Evolutionary conservation across 2,888 invertebrate genomes (phyloP), one percentile per base, ranked within the genome.

Genomic region (Acrobasis consociella): DNA sequence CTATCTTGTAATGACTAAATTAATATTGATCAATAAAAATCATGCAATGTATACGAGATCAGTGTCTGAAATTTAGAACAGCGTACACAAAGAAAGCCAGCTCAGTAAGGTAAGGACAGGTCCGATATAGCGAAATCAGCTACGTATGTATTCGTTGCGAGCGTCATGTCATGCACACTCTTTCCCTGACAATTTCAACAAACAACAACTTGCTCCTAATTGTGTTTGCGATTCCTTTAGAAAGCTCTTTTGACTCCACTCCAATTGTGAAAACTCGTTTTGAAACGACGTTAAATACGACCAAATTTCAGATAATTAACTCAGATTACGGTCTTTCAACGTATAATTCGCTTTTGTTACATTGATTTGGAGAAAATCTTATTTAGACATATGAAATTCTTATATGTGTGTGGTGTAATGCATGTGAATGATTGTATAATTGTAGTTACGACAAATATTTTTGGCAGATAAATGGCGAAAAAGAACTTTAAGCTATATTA

Each of bases 261-360:
- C 83, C 85, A 84, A 87, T 87, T 87, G 86, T 85, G 83, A 84
- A 84, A 86, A 86, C 83, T 85, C 85, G 78, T 87, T 88, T 81
- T 81, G 80, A 81, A 86, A 86, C 86, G 85, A 90, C 82, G 77
- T 86, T 87, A 87, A 90, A 87, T 88, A 84, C 86, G 84, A 84
- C 83, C 84, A 83, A 87, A 87, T 87, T 86, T 81, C 80, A 87
- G 88, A 89, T 89, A 90, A 90, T 91, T 90, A 91, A 87, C 86
- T 88, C 78, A 87, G 88, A 91, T 91, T 87, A 89, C 81, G 82
- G 79, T 81, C 81, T 83, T 85, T 86, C 80, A 77, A 78, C 75
- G 78, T 80, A 82, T 85, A 81, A 87, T 82, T 81, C 75, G 81
- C 78, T 82, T 86, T 89, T 85, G 83, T 88, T 82, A 76, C 83